Conservation (phyloP, 1,140 invertebrate genomes). For the Oedothorax gibbosus region DNA sequence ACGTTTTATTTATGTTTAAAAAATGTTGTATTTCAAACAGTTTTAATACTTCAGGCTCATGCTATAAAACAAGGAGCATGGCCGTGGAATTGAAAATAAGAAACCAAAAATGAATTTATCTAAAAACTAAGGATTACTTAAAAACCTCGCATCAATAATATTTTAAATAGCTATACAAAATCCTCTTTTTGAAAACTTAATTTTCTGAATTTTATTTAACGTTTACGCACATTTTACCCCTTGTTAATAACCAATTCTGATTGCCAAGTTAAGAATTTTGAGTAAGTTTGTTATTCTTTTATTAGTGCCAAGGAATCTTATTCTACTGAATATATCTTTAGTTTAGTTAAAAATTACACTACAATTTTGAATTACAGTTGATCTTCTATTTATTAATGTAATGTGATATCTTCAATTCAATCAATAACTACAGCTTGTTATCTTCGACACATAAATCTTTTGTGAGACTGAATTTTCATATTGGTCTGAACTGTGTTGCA, state of each 20-base stretch:
- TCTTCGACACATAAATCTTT: constrained; percentile 31
- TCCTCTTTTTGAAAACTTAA: neutral
- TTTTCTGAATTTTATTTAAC: neutral
- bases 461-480: constrained; percentile 45
- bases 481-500: constrained; percentile 51
- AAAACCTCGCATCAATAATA: neutral
- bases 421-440: constrained; percentile 21
- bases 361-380: constrained; percentile 7
- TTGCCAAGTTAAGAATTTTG: neutral
- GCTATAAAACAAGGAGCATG: neutral
- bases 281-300: neutral
- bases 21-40: no score
- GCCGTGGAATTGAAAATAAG: neutral
- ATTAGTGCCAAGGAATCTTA: constrained; percentile 39
- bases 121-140: neutral
- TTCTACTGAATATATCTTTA: constrained; percentile 23
- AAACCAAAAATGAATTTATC: neutral
- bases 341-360: constrained; percentile 15
- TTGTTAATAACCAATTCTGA: neutral
- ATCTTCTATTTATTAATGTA: constrained; percentile 11
- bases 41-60: neutral
- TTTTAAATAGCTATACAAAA: neutral
- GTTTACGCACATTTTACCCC: constrained; percentile 24
- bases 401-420: constrained; percentile 33
- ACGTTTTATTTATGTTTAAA: no score